Evolutionary conservation across 2,113 vertebrate genomes (phyloP).

Genomic region (Eclectus roratus): DNA sequence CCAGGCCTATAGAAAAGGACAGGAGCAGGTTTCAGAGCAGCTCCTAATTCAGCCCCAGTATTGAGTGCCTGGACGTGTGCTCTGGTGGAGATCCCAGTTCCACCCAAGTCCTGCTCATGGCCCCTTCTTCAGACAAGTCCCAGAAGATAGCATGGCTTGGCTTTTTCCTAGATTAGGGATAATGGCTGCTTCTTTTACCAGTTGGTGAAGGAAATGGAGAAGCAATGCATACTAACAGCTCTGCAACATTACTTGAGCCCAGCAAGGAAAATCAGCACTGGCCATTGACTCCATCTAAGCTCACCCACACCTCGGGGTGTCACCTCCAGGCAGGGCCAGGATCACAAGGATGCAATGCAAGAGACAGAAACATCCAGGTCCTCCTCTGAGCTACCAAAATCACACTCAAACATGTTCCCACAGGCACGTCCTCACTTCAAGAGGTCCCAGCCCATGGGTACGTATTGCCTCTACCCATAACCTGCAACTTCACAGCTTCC

Average conservation of each 20-base stretch:
- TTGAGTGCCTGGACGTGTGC: background rate
- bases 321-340: background rate
- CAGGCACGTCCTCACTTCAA: accelerated
- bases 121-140: background rate
- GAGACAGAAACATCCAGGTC: background rate
- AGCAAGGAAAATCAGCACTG: background rate
- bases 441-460: background rate
- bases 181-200: background rate
- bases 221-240: accelerated
- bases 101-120: background rate
- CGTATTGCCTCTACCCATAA: background rate
- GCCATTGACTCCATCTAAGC: background rate
- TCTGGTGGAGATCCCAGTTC: background rate
- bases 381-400: background rate
- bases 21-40: background rate
- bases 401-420: background rate
- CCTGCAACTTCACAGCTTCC: background rate
- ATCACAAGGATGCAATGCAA: background rate
- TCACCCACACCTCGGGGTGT: accelerated
- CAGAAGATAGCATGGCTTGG: background rate
- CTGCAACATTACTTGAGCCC: background rate
- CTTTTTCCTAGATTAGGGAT: background rate
- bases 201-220: background rate
- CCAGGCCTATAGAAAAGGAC: background rate
- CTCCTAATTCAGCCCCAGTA: background rate